A percentile compares a stretch with the other conserved stretches of the same genome.
These are phyloP conservation scores for Murina feae DNA, from an alignment of 2,113 vertebrate genomes.

Conservation along the genomic window DNA sequence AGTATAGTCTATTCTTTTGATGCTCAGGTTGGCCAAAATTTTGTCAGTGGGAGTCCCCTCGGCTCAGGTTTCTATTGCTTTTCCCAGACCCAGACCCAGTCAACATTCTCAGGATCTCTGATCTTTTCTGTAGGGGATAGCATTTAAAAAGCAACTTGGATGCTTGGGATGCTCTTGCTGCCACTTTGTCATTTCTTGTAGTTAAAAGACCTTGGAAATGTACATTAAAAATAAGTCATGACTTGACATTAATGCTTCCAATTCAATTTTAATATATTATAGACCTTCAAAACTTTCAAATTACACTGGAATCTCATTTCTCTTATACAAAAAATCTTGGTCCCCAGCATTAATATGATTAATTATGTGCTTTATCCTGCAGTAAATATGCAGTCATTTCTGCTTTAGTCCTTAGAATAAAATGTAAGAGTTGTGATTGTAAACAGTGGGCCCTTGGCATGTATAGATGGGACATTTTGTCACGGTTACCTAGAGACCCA, in stretches of 20 bases:
- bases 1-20: background rate
- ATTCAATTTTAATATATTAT: background rate
- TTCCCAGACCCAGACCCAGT: background rate
- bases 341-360: background rate
- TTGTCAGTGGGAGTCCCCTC: background rate
- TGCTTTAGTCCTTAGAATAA: conserved; percentile 7
- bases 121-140: background rate
- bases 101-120: background rate
- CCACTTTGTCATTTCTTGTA: background rate
- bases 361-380: background rate
- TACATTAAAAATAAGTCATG: background rate
- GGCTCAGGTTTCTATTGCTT: background rate
- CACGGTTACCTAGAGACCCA: background rate
- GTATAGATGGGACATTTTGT: background rate
- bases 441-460: background rate
- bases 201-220: background rate
- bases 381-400: background rate
- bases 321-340: conserved; percentile 31
- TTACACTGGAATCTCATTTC: background rate
- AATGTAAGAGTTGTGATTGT: background rate
- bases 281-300: background rate
- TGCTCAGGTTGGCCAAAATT: background rate
- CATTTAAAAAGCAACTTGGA: background rate
- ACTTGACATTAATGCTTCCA: background rate
- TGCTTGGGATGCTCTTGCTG: background rate